These are phyloP conservation scores for Drosophila mayaguana DNA, from an alignment of 2,888 invertebrate genomes.

Conservation along the genomic window DNA sequence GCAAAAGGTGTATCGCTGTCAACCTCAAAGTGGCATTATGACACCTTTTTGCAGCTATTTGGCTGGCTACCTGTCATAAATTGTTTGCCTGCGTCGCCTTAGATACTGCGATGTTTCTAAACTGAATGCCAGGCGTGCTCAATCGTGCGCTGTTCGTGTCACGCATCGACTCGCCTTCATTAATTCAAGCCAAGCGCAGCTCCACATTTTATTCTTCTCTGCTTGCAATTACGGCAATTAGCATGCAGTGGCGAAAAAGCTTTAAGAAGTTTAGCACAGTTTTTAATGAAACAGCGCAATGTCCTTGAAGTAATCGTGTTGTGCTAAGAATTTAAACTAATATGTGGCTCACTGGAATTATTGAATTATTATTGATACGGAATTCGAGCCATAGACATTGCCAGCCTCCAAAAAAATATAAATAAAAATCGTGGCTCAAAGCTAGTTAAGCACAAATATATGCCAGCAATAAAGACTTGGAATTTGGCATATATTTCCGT, in stretches of 20 bases:
- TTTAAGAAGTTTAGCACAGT: conserved; percentile 31
- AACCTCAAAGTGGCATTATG: conserved; percentile 54
- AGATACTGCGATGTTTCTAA: background rate
- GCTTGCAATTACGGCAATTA: conserved; percentile 46
- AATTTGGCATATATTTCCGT: background rate
- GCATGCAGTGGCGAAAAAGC: conserved; percentile 27
- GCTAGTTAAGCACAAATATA: background rate
- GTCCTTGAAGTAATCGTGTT: conserved; percentile 30
- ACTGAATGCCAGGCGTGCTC: background rate
- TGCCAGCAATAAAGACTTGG: too few relatives aligned
- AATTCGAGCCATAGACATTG: background rate
- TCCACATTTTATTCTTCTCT: conserved; percentile 9
- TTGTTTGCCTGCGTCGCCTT: conserved; percentile 3
- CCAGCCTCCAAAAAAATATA: background rate
- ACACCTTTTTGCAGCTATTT: conserved; percentile 40
- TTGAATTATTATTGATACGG: background rate
- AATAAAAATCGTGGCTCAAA: too few relatives aligned
- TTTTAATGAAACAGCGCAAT: conserved; percentile 21
- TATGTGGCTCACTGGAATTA: background rate
- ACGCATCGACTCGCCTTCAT: conserved; percentile 9
- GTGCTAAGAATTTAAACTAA: conserved; percentile 22
- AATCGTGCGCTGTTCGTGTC: conserved; percentile 5
- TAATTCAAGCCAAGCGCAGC: conserved; percentile 10
- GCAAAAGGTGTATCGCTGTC: conserved; percentile 52
- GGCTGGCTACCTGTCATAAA: conserved; percentile 33